phyloP scores from a whole-genome alignment of 2,888 invertebrate species.

The Dryococelus australis region DNA sequence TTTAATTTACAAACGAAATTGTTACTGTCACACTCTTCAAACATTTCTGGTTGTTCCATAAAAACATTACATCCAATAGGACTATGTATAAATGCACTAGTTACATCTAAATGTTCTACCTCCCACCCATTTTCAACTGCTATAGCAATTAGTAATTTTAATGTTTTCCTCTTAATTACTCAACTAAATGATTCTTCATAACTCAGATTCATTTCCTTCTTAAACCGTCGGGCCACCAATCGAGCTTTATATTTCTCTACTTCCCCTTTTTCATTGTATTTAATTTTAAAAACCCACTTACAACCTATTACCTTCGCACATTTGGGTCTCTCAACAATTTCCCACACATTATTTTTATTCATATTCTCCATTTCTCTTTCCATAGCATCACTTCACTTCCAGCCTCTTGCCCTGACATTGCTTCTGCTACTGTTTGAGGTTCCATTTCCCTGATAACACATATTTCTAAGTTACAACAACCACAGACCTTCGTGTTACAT shows the following conservation, averaged over 20 bases:
- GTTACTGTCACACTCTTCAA: not conserved
- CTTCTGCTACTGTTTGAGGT: slow-evolving; percentile 29
- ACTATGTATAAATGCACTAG: not conserved
- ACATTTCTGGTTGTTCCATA: not conserved
- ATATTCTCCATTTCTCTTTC: not conserved
- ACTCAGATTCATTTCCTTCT: not conserved
- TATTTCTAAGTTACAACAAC: not conserved
- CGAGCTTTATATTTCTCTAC: slow-evolving; percentile 21
- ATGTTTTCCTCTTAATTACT: not conserved
- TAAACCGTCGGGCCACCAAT: not conserved
- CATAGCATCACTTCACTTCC: not conserved
- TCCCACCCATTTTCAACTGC: not conserved
- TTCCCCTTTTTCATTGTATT: not conserved
- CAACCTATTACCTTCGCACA: slow-evolving; percentile 22
- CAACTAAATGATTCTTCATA: not conserved
- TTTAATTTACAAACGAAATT: not conserved
- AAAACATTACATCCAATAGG: not conserved
- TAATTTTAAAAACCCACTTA: slow-evolving; percentile 26
- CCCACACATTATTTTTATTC: slow-evolving; percentile 22
- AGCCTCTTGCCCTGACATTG: slow-evolving; percentile 1
- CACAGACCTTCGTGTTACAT: slow-evolving; percentile 25
- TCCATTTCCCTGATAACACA: not conserved
- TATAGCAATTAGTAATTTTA: slow-evolving; percentile 21
- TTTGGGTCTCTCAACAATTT: slow-evolving; percentile 24
- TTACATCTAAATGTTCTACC: not conserved